Evolutionary conservation across 2,113 vertebrate species (phyloP).

Genomic region (Eolophus roseicapilla): DNA sequence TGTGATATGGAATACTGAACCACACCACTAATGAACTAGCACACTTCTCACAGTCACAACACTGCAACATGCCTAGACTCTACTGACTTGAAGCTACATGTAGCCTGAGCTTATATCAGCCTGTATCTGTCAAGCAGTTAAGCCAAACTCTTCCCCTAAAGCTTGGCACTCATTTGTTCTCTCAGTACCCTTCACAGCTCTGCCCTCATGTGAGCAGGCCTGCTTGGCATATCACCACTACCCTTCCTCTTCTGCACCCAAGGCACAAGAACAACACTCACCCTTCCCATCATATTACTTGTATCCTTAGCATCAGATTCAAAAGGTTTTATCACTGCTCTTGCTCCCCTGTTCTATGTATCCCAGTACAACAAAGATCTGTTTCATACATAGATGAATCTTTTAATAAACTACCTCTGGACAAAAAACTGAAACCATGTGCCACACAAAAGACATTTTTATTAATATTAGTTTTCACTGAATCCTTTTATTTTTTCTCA

Average conservation of each 20-base stretch:
- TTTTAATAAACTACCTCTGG: background rate
- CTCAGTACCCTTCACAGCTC: background rate
- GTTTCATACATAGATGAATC: background rate
- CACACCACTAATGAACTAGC: background rate
- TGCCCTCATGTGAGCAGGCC: background rate
- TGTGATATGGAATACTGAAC: background rate
- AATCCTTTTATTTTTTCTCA: conserved; percentile 10
- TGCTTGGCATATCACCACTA: background rate
- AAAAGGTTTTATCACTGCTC: background rate
- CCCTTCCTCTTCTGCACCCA: background rate
- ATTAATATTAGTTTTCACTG: background rate
- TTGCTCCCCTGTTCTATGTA: background rate
- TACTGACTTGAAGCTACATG: background rate
- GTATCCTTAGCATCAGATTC: background rate
- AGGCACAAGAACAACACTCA: background rate
- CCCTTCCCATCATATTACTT: background rate
- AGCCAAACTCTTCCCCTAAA: background rate
- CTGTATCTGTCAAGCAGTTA: background rate
- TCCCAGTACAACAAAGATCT: background rate
- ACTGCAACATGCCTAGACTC: background rate
- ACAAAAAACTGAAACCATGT: background rate
- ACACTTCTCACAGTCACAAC: background rate
- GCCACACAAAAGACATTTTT: conserved; percentile 6
- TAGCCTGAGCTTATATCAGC: background rate
- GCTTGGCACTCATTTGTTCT: background rate